Conservation (phyloP, 2,888 invertebrate species). For the Omphaloscelis lunosa region DNA sequence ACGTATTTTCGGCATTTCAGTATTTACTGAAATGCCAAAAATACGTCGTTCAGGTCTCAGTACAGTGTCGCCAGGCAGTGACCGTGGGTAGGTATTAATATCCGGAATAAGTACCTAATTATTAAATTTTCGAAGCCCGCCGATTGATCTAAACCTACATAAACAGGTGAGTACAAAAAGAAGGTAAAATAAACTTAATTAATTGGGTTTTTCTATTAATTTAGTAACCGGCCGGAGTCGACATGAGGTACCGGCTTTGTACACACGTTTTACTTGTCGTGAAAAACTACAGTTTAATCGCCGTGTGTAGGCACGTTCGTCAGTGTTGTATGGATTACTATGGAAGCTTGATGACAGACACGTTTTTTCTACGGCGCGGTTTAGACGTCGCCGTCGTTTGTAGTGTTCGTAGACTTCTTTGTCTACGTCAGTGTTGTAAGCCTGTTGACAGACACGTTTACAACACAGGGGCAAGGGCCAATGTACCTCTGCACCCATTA, state of each 20-base stretch:
- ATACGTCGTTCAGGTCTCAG: neutral
- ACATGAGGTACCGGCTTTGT: neutral
- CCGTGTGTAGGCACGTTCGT: no score
- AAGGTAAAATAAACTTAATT: neutral
- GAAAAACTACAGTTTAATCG: no score
- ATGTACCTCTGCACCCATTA: neutral
- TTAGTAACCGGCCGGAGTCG: neutral
- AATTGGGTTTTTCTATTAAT: neutral
- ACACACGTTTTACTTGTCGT: no score
- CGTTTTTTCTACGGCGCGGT: no score
- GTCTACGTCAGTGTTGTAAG: no score
- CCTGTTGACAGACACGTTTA: no score
- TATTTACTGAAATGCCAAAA: neutral
- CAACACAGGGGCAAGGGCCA: no score
- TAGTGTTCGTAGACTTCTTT: no score
- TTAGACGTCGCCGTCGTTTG: no score
- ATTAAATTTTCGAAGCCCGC: constrained; percentile 1
- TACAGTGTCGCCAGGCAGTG: neutral
- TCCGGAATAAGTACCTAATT: constrained; percentile 1
- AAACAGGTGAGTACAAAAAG: neutral
- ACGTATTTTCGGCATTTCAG: no score
- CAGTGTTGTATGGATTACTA: no score
- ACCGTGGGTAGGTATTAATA: neutral
- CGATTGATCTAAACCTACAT: constrained; percentile 1
- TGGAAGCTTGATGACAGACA: no score